Conservation (phyloP, 1,140 invertebrate genomes). For the Zaprionus camerounensis region DNA sequence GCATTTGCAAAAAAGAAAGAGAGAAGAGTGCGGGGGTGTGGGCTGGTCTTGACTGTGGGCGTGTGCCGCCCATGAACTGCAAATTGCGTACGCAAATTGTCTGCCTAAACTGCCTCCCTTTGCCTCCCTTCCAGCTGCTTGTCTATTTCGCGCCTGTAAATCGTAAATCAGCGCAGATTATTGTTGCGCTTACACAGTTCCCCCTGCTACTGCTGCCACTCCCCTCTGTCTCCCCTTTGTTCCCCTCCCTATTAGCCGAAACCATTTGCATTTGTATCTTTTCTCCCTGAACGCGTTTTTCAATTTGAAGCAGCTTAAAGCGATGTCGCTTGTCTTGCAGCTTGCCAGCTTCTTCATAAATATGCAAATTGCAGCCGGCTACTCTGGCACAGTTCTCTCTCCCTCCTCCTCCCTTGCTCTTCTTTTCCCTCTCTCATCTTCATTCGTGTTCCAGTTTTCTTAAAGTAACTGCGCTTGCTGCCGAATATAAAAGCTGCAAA, state of each 20-base stretch:
- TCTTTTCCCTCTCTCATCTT: background rate
- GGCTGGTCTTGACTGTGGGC: constrained; percentile 22
- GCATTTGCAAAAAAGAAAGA: constrained; percentile 46
- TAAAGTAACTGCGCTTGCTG: constrained; percentile 34
- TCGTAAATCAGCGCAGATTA: constrained; percentile 81
- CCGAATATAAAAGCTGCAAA: constrained; percentile 21
- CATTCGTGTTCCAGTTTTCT: background rate
- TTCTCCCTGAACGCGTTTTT: constrained; percentile 68
- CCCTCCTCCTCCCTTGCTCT: background rate
- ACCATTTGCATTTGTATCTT: constrained; percentile 77
- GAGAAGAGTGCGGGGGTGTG: constrained; percentile 36
- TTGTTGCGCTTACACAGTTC: constrained; percentile 54
- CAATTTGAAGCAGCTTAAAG: constrained; percentile 79
- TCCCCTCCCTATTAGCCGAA: constrained; percentile 3
- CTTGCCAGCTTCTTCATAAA: constrained; percentile 71
- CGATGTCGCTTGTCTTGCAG: constrained; percentile 53
- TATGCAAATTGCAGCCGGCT: constrained; percentile 72
- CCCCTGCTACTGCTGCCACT: background rate
- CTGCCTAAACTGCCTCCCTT: constrained; percentile 25
- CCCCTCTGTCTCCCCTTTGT: background rate
- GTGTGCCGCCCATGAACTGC: constrained; percentile 73
- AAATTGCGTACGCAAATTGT: constrained; percentile 80
- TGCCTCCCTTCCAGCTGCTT: constrained; percentile 24
- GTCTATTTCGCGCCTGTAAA: constrained; percentile 81
- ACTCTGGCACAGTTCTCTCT: background rate